Conservation (phyloP, 2,797 vertebrate genomes). For the Hydrophis major region DNA sequence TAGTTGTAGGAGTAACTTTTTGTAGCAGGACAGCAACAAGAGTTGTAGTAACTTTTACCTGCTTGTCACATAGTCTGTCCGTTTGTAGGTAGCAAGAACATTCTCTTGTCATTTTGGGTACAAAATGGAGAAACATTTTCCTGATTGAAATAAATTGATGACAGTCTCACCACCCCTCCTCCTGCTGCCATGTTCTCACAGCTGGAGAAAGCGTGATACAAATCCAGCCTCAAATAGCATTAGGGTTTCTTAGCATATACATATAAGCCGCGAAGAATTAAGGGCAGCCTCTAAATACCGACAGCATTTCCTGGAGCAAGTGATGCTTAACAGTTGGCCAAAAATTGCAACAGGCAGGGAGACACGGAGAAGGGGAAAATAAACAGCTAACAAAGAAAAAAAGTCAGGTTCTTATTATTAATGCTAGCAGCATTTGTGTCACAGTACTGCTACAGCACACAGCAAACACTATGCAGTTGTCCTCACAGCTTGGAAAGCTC, state of each 20-base stretch:
- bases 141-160: background rate
- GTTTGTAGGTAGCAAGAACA: background rate
- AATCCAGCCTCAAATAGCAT: background rate
- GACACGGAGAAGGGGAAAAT: background rate
- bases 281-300: background rate
- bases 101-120: background rate
- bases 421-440: slow-evolving; percentile 2
- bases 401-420: slow-evolving; percentile 1
- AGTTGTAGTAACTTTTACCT: background rate
- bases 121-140: background rate
- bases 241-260: background rate
- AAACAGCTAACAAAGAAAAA: background rate
- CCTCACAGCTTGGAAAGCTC: background rate
- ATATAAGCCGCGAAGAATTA: background rate
- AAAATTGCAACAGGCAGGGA: background rate
- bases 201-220: background rate
- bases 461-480: slow-evolving; percentile 33
- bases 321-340: background rate
- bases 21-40: background rate
- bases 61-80: background rate
- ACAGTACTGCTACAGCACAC: slow-evolving; percentile 23
- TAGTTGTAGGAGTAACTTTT: background rate
- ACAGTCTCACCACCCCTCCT: background rate
- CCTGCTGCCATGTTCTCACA: background rate
- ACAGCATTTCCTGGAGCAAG: background rate